Conservation (phyloP, 2,113 vertebrate genomes). For the Bothrops jararaca region DNA sequence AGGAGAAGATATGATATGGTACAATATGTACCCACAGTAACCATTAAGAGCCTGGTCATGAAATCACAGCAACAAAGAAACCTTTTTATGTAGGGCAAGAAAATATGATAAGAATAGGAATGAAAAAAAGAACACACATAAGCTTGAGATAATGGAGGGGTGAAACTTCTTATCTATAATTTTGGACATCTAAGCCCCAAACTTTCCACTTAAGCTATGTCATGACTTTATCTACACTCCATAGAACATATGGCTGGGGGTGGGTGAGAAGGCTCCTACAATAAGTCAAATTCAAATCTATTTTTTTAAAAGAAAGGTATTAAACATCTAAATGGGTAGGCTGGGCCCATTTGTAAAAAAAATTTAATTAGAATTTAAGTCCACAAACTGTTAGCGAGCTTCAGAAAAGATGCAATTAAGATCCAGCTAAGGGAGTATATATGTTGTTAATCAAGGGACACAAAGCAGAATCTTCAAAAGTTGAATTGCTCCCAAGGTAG, state of each 20-base stretch:
- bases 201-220: background rate
- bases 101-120: background rate
- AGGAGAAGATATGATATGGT: background rate
- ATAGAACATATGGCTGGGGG: background rate
- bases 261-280: background rate
- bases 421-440: background rate
- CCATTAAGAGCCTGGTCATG: background rate
- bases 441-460: background rate
- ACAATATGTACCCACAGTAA: background rate
- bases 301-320: background rate
- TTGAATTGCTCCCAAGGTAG: background rate
- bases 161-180: background rate
- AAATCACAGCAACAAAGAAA: background rate
- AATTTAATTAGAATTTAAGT: background rate
- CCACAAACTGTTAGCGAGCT: background rate
- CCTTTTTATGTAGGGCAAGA: background rate
- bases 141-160: background rate
- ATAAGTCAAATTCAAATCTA: background rate
- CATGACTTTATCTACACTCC: background rate
- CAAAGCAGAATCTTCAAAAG: background rate
- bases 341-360: no score
- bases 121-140: background rate
- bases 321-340: background rate
- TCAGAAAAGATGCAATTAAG: background rate
- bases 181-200: background rate